A percentile compares a stretch with the other conserved stretches of the same genome.
Evolutionary conservation across 35 echinoderm and acorn worm species (phyloP).

Genomic region (Lytechinus pictus): DNA sequence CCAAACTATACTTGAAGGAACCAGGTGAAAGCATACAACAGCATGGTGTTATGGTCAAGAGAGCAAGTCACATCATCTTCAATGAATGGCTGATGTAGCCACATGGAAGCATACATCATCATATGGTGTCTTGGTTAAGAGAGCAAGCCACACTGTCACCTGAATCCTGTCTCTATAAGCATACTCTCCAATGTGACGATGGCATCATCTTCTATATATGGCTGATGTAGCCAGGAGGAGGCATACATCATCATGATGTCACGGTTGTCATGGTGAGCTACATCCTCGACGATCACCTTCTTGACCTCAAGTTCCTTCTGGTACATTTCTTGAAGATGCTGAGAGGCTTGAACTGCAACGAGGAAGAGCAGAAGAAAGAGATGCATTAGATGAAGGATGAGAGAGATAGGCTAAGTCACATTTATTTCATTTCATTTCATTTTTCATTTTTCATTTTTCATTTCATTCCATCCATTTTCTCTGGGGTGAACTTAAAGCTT

Average conservation of each 20-base stretch:
- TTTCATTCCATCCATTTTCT: too few species aligned
- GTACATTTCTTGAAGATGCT: slow-evolving; percentile 79
- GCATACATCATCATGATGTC: slow-evolving; percentile 89
- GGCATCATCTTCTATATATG: slow-evolving; percentile 78
- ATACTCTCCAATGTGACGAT: slow-evolving; percentile 72
- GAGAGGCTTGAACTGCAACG: slow-evolving; percentile 75
- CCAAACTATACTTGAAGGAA: too few species aligned
- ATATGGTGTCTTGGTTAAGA: too few species aligned
- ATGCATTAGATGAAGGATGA: not conserved
- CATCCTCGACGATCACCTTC: slow-evolving; percentile 75
- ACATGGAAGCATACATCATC: too few species aligned
- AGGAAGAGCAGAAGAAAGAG: not conserved
- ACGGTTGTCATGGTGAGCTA: slow-evolving; percentile 77
- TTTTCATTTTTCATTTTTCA: too few species aligned
- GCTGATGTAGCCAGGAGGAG: slow-evolving; percentile 82
- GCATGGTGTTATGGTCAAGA: too few species aligned
- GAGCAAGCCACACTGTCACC: slow-evolving; percentile 40
- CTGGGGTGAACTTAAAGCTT: too few species aligned
- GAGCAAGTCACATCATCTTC: too few species aligned
- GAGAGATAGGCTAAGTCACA: not conserved
- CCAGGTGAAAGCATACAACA: too few species aligned
- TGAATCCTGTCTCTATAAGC: slow-evolving; percentile 86
- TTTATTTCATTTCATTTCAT: too few species aligned
- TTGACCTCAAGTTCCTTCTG: slow-evolving; percentile 77
- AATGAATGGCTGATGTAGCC: too few species aligned